A percentile compares a stretch with the other conserved stretches of the same genome.
phyloP scores from a whole-genome alignment of 2,113 vertebrate genomes.

The Daphoenositta chrysoptera region DNA sequence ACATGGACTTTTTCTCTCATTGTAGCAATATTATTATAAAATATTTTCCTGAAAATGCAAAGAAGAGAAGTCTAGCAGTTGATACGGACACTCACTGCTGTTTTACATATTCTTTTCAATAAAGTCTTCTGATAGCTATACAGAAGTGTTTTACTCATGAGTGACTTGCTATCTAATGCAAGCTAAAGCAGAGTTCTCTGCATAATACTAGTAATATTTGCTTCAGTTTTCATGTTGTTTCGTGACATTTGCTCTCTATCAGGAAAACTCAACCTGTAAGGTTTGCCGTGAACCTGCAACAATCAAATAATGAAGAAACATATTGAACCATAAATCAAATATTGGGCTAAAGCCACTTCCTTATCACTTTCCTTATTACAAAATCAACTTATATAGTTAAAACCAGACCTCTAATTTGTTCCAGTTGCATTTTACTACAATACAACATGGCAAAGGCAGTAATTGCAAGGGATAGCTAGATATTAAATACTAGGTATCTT shows the following conservation, averaged over 20 bases:
- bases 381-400: neutral
- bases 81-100: neutral
- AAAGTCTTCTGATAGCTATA: neutral
- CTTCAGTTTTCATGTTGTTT: neutral
- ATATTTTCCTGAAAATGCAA: neutral
- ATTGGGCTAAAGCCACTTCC: neutral
- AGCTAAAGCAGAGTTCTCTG: neutral
- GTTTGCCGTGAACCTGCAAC: neutral
- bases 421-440: neutral
- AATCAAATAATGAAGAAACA: neutral
- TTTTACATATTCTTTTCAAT: neutral
- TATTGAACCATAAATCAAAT: neutral
- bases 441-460: neutral
- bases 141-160: neutral
- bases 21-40: neutral
- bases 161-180: neutral
- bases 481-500: neutral
- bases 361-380: neutral
- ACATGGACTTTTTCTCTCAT: neutral
- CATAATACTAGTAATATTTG: neutral
- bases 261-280: neutral
- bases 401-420: neutral
- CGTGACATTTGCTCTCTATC: neutral
- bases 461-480: neutral
- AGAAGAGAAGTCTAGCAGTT: neutral